These are phyloP conservation scores for Lamellibrachia satsuma DNA, from an alignment of 2,888 invertebrate species.

Conservation along the genomic window DNA sequence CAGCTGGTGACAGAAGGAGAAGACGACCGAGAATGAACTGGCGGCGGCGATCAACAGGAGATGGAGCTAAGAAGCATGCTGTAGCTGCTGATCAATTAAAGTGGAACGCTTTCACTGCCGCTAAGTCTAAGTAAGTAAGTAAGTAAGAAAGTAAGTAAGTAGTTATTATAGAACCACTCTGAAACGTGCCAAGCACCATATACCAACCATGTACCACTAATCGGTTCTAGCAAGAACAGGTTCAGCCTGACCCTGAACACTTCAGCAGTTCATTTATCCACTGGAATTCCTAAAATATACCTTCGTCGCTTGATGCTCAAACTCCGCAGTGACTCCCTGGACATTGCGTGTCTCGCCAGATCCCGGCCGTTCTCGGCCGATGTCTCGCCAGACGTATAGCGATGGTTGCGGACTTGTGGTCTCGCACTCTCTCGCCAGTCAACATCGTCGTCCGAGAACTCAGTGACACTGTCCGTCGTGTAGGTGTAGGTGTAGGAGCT, in stretches of 20 bases:
- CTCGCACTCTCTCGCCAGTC: background rate
- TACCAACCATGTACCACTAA: background rate
- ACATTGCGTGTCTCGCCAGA: background rate
- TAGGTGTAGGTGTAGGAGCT: background rate
- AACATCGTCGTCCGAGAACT: background rate
- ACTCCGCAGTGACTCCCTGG: background rate
- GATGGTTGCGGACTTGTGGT: background rate
- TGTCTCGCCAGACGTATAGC: background rate
- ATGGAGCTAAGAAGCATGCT: no score
- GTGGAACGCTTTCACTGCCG: no score
- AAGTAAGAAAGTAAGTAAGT: no score
- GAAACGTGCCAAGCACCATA: no score
- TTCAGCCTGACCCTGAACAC: background rate
- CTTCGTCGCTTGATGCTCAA: background rate
- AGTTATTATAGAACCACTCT: no score
- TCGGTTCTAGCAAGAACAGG: background rate
- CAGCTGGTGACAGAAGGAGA: no score
- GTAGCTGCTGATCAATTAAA: no score
- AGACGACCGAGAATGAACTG: no score
- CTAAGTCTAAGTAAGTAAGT: no score
- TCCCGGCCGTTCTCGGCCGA: background rate
- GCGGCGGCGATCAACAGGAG: no score
- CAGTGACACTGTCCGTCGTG: background rate
- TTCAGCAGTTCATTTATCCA: background rate
- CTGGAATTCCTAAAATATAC: background rate